Evolutionary conservation across 2,888 invertebrate genomes (phyloP).

Genomic region (Lasioglossum morio): DNA sequence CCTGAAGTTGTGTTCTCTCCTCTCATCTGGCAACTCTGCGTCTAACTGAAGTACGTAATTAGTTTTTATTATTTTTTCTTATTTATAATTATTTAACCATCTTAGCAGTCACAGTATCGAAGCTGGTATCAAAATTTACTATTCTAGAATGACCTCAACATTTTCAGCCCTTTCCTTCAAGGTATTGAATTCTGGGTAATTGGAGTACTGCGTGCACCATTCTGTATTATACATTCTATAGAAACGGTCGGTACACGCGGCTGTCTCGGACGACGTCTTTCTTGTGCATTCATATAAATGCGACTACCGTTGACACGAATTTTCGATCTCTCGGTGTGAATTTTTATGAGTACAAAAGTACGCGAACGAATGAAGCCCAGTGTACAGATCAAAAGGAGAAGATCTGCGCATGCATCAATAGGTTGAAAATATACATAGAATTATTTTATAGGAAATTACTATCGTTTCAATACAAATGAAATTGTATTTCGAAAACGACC

Average conservation of each 20-base stretch:
- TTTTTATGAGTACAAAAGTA: neutral
- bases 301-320: neutral
- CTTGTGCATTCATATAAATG: slow-evolving; percentile 4
- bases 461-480: neutral
- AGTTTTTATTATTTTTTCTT: neutral
- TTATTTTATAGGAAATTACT: neutral
- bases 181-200: neutral
- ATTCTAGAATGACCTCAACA: neutral
- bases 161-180: neutral
- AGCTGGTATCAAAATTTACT: neutral
- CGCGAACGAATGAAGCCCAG: neutral
- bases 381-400: neutral
- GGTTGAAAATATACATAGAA: neutral
- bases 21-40: no score
- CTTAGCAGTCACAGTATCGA: neutral
- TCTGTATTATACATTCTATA: slow-evolving; percentile 9
- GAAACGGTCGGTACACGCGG: neutral
- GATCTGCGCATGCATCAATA: neutral
- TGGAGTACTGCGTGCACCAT: neutral
- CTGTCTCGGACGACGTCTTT: neutral
- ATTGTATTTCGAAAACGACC: neutral
- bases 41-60: no score
- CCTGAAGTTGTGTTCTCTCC: no score
- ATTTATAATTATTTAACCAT: no score
- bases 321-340: neutral